Base-by-base conservation (phyloP, 1,140 invertebrate genomes). In the Lordiphosa stackelbergi region DNA sequence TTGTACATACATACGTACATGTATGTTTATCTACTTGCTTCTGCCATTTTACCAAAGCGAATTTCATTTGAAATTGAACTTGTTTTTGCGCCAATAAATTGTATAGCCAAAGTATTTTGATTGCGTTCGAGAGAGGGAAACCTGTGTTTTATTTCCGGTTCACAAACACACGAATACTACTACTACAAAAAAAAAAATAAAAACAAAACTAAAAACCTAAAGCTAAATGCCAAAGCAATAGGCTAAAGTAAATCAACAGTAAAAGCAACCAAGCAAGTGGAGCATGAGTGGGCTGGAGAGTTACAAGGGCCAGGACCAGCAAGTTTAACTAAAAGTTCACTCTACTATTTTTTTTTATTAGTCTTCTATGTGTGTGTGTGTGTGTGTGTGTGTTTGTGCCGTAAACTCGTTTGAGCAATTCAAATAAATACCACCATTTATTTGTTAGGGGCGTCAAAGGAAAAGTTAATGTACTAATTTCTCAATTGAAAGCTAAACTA, bases 21-120 rank as follows among this genome's bases (percentile, higher is more conserved):
- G 28, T 48, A 12, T 40, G 45, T 70, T 69, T 81, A 61, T 74
- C 59, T 69, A 56, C 46, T 49, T 19, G 36, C 38, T 54, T 49
- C 41, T 53, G 63, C 53, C 52, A 54, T 69, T 72, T 53, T 61
- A 61, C 68, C 55, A 66, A 73, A 68, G 57, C 71, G 73, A 83
- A 59, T 83, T 83, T 81, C 78, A 81, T 83, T 81, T 81, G 78
- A 77, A 81, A 81, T 81, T 81, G 77, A 81, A 81, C 78, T 81
- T 81, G 77, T 81, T 81, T 81, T 83, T 83, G 72, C 77, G 60
- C 72, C 72, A 81, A 83, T 83, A 81, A 83, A 81, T 83, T 83
- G 73, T 81, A 81, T 71, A 75, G 75, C 77, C 75, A 79, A 79
- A 79, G 75, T 75, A 81, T 81, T 79, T 79, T 79, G 75, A 79